A percentile compares a stretch with the other conserved stretches of the same genome.
phyloP scores from a whole-genome alignment of 1,140 invertebrate genomes.

The Ooceraea biroi region DNA sequence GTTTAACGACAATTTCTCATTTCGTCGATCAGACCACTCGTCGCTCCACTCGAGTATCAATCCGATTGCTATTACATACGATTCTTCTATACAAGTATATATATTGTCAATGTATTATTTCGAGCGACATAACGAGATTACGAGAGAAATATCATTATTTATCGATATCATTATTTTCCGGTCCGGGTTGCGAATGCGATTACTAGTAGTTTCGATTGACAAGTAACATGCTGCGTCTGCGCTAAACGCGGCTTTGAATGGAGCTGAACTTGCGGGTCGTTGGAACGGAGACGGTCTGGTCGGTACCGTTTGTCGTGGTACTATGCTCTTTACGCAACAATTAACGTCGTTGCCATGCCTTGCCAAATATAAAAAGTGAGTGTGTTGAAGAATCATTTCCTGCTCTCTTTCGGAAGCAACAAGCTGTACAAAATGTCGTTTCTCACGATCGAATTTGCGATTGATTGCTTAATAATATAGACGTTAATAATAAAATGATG shows the following conservation, averaged over 20 bases:
- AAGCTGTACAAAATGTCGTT: too few species aligned
- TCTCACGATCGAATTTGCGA: not conserved
- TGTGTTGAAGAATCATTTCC: constrained; percentile 31
- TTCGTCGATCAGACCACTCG: too few species aligned
- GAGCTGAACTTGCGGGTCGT: constrained; percentile 75
- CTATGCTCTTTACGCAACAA: constrained; percentile 84
- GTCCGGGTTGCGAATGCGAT: too few species aligned
- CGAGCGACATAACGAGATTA: not conserved
- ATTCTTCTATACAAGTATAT: too few species aligned
- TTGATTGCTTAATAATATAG: constrained; percentile 6
- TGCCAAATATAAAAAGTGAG: constrained; percentile 84
- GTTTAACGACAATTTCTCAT: too few species aligned
- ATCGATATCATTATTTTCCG: too few species aligned
- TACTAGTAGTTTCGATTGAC: too few species aligned
- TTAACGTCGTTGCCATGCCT: constrained; percentile 83
- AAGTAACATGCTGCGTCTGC: constrained; percentile 74
- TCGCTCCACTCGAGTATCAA: too few species aligned
- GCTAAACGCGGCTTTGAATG: constrained; percentile 63
- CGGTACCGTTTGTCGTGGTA: constrained; percentile 73
- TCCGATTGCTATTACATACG: too few species aligned
- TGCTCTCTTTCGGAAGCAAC: not conserved
- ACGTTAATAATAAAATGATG: constrained; percentile 56
- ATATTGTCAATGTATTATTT: too few species aligned
- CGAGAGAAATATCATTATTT: too few species aligned
- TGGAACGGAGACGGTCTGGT: constrained; percentile 79